Evolutionary conservation across 1,140 invertebrate species (phyloP), one percentile per base, ranked within the genome.

Genomic region (Elymnias hypermnestra): DNA sequence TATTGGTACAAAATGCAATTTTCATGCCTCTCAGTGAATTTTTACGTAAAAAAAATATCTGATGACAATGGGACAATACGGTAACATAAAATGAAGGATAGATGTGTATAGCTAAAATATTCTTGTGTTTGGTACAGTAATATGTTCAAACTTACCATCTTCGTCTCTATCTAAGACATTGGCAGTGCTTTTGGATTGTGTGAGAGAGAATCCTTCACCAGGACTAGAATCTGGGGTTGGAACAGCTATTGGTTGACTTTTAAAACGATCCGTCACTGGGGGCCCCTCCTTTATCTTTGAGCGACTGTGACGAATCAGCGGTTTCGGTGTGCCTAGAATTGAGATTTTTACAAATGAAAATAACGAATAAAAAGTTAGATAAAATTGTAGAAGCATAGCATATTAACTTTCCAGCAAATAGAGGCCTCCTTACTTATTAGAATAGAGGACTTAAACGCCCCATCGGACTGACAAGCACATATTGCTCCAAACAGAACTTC

Each of bases 111-210:
- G 15, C 29, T 35, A 38, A 38, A 17, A 14, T 12, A 18, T 38
- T n/a, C n/a, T n/a, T n/a, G n/a, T n/a, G n/a, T n/a, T n/a, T n/a
- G n/a, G n/a, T n/a, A n/a, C n/a, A n/a, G n/a, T n/a, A n/a, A 51
- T 21, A 36, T 13, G 12, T 17, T 8, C 7, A 9, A 21, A 9
- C 72, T 82, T 63, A 87, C 86, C 84, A 71, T 87, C 86, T 68
- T 87, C 86, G 29, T 87, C 84, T 56, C 85, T 86, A 63, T 87
- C 86, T 45, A 87, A 38, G 40, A 83, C 75, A 39, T 86, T 76
- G 33, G 76, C 77, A 17, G 78, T 83, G 64, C 82, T 87, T 54
- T 83, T 83, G 47, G 83, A 85, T 51, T 79, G 74, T 57, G 66
- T 55, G 51, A 86, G 74, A 52, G 79, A 67, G 54, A 68, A 62